phyloP scores from a whole-genome alignment of 2,888 invertebrate species.

The Eudasyphora cyanicolor region DNA sequence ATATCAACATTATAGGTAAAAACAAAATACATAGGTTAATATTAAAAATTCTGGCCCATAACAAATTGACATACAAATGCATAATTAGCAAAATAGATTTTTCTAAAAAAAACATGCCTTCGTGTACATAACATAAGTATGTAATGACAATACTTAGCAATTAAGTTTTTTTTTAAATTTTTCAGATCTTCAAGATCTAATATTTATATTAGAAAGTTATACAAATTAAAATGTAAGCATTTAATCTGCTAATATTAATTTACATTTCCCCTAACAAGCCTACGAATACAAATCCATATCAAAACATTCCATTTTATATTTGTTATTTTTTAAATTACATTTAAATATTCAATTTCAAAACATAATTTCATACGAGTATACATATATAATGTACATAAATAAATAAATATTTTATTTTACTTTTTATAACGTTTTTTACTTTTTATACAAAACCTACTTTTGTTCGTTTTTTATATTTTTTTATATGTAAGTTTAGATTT shows the following conservation, averaged over 20 bases:
- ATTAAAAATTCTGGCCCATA: no score
- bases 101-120: not conserved
- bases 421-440: not conserved
- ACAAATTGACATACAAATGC: no score
- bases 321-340: constrained; percentile 18
- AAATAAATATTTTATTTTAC: not conserved
- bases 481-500: constrained; percentile 24
- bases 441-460: constrained; percentile 15
- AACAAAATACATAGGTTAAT: no score
- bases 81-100: no score
- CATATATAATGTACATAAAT: constrained; percentile 14
- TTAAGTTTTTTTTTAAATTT: constrained; percentile 1
- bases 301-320: constrained; percentile 72
- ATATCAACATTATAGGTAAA: no score
- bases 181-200: constrained; percentile 73
- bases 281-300: constrained; percentile 78
- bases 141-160: constrained; percentile 27
- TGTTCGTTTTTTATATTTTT: constrained; percentile 13
- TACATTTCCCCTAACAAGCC: constrained; percentile 69
- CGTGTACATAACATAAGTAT: not conserved
- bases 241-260: not conserved
- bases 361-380: no score
- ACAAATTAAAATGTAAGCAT: constrained; percentile 8
- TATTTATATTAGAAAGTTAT: constrained; percentile 21
- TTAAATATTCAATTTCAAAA: constrained; percentile 24